These are phyloP conservation scores for Stigmatopora nigra DNA, from an alignment of 2,113 vertebrate genomes.

Conservation along the genomic window DNA sequence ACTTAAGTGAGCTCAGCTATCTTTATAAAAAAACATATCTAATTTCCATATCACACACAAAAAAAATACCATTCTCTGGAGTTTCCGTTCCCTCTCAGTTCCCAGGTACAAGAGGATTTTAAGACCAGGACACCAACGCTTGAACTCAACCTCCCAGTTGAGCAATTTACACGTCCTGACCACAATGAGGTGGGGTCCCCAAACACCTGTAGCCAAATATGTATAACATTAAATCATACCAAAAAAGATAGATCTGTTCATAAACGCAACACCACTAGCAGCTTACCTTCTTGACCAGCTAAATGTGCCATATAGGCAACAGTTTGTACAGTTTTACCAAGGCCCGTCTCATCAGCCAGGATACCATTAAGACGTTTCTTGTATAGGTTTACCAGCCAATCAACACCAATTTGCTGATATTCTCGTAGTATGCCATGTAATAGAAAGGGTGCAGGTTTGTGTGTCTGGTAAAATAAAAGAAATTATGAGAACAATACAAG, in stretches of 20 bases:
- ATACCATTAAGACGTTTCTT: slow-evolving; percentile 87
- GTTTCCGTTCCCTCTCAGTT: slow-evolving; percentile 75
- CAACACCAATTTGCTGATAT: slow-evolving; percentile 86
- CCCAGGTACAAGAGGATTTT: slow-evolving; percentile 87
- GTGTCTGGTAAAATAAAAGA: slow-evolving; percentile 56
- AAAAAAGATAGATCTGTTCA: too few relatives aligned
- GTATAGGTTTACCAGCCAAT: slow-evolving; percentile 82
- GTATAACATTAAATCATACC: neutral
- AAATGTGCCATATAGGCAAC: slow-evolving; percentile 88
- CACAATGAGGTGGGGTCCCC: slow-evolving; percentile 89
- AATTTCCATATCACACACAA: neutral
- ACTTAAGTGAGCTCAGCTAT: neutral
- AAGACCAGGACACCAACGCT: slow-evolving; percentile 87
- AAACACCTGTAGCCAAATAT: slow-evolving; percentile 69
- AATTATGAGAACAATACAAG: neutral
- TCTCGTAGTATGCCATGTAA: slow-evolving; percentile 81
- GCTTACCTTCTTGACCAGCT: slow-evolving; percentile 81
- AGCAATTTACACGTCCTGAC: slow-evolving; percentile 83
- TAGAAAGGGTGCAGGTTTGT: slow-evolving; percentile 72
- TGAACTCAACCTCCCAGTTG: slow-evolving; percentile 87
- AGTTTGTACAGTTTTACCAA: slow-evolving; percentile 87
- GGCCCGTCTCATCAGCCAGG: slow-evolving; percentile 82
- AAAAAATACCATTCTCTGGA: slow-evolving; percentile 77
- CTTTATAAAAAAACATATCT: neutral
- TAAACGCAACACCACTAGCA: neutral